phyloP scores from a whole-genome alignment of 2,113 vertebrate species.

The Caranx melampygus region DNA sequence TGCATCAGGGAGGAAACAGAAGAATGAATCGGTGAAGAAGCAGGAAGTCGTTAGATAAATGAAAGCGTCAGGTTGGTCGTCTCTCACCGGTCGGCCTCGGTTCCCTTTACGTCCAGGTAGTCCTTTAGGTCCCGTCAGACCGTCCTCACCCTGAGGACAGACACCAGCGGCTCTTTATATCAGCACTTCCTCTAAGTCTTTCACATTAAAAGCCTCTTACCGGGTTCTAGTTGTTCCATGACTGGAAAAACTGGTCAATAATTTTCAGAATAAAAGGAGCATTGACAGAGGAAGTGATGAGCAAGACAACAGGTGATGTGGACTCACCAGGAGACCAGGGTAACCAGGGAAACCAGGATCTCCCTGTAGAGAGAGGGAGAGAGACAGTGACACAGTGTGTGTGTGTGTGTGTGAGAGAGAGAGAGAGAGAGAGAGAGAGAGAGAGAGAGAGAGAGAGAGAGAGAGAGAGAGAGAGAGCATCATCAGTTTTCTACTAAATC shows the following conservation, averaged over 20 bases:
- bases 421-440: too few relatives aligned
- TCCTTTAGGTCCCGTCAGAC: conserved; percentile 81
- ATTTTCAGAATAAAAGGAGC: background rate
- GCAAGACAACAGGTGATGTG: background rate
- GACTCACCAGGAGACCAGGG: conserved; percentile 85
- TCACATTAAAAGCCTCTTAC: background rate
- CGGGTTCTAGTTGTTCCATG: too few relatives aligned
- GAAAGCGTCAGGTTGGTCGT: fast-evolving
- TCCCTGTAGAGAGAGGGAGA: conserved; percentile 76
- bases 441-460: background rate
- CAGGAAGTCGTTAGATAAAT: background rate
- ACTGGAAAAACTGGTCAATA: too few relatives aligned
- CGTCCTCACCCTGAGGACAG: conserved; percentile 86
- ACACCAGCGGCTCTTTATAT: background rate
- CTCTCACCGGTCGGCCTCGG: conserved; percentile 85
- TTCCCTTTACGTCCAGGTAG: conserved; percentile 85
- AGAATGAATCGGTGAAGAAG: background rate
- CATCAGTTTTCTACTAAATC: too few relatives aligned
- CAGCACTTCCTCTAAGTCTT: background rate
- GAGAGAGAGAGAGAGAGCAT: too few relatives aligned
- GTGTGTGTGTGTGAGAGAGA: background rate
- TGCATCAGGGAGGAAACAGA: background rate
- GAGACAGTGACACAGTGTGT: too few relatives aligned
- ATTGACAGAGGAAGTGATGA: too few relatives aligned
- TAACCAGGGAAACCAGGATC: conserved; percentile 87